phyloP scores from a whole-genome alignment of 2,888 invertebrate genomes.

The Muscina levida region DNA sequence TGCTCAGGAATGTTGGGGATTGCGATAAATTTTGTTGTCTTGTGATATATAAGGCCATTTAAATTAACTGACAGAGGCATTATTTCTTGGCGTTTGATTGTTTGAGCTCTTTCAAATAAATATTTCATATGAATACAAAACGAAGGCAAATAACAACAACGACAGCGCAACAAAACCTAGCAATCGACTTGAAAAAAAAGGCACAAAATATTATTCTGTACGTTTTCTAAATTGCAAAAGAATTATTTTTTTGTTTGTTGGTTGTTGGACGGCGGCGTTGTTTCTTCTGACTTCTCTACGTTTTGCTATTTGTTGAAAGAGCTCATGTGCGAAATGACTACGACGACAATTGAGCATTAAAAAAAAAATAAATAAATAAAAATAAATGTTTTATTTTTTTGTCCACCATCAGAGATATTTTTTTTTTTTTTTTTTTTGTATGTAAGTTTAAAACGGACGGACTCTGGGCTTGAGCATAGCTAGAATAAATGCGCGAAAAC shows the following conservation, averaged over 20 bases:
- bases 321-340: slow-evolving; percentile 64
- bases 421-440: slow-evolving; percentile 45
- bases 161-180: slow-evolving; percentile 1
- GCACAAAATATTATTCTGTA: slow-evolving; percentile 19
- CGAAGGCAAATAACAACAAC: slow-evolving; percentile 1
- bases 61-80: slow-evolving; percentile 33
- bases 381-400: slow-evolving; percentile 28
- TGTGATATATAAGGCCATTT: slow-evolving; percentile 37
- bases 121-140: slow-evolving; percentile 19
- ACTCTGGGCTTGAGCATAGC: slow-evolving; percentile 26
- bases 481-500: slow-evolving; percentile 30
- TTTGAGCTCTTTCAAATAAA: slow-evolving; percentile 21
- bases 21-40: slow-evolving; percentile 18
- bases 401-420: neutral
- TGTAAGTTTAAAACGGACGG: slow-evolving; percentile 40
- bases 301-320: slow-evolving; percentile 59
- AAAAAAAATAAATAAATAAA: slow-evolving; percentile 27
- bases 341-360: slow-evolving; percentile 5
- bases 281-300: neutral
- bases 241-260: slow-evolving; percentile 29
- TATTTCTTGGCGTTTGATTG: slow-evolving; percentile 20
- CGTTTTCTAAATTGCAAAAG: slow-evolving; percentile 37
- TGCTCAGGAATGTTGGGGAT: slow-evolving; percentile 11
- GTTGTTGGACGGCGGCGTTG: slow-evolving; percentile 6
- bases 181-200: neutral